Percentiles rank a stretch among this genome's conserved stretches.
These are phyloP conservation scores for Rotaria sp. DNA, from an alignment of 2,888 invertebrate genomes.

Conservation along the genomic window DNA sequence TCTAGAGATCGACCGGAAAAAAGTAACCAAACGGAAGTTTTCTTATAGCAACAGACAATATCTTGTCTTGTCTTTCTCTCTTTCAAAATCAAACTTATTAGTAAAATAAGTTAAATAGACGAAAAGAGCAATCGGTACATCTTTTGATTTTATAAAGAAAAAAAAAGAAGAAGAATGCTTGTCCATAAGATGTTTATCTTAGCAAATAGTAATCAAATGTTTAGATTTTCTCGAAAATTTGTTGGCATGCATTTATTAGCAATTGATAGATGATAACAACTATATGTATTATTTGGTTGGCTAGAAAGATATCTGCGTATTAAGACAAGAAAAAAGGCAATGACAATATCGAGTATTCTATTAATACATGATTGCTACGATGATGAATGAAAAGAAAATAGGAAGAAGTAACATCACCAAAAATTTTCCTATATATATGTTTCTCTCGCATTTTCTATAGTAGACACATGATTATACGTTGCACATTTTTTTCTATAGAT, in stretches of 20 bases:
- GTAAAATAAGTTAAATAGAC: background rate
- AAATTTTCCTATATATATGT: background rate
- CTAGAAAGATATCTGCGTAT: too few relatives aligned
- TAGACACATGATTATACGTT: background rate
- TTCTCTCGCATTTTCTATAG: background rate
- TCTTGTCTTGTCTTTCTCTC: background rate
- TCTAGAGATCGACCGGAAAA: background rate
- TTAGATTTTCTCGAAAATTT: too few relatives aligned
- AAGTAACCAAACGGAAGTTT: background rate
- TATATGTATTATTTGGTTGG: background rate
- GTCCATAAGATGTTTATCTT: background rate
- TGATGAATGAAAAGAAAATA: background rate
- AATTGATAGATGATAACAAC: background rate
- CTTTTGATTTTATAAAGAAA: background rate
- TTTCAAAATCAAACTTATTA: background rate
- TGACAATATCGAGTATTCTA: background rate
- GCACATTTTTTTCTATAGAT: constrained; percentile 2
- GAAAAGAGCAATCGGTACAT: background rate
- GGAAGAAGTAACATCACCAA: background rate
- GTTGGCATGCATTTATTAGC: background rate
- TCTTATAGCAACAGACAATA: background rate
- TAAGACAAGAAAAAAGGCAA: background rate
- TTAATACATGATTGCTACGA: background rate
- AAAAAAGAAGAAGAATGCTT: background rate
- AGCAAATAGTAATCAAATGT: too few relatives aligned